phyloP scores from a whole-genome alignment of 2,888 invertebrate species.

The Aproaerema taeniolella region DNA sequence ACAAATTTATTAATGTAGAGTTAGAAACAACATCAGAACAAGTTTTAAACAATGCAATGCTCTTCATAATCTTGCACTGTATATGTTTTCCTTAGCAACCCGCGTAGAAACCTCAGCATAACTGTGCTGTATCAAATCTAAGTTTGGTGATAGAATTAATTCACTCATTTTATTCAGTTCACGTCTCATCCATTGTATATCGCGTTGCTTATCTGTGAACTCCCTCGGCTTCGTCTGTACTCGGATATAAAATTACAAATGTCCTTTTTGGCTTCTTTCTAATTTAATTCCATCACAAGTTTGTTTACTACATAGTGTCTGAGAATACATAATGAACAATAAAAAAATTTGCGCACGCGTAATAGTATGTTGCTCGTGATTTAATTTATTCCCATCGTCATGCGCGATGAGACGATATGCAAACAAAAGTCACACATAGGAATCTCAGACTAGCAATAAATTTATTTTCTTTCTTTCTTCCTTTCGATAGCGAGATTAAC shows the following conservation, averaged over 20 bases:
- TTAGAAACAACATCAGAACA: too few species aligned
- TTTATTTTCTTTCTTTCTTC: too few species aligned
- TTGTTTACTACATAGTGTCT: conserved; percentile 14
- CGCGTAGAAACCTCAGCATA: too few species aligned
- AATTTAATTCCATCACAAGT: conserved; percentile 15
- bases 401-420: too few species aligned
- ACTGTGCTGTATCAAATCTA: conserved; percentile 5
- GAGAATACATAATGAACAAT: conserved; percentile 12
- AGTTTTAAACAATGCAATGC: too few species aligned
- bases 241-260: conserved; percentile 8
- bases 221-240: conserved; percentile 3
- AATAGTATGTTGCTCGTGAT: conserved; percentile 19
- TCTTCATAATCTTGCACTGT: too few species aligned
- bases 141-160: conserved; percentile 6
- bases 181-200: conserved; percentile 1
- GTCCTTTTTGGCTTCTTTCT: conserved; percentile 9
- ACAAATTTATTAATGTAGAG: too few species aligned
- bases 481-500: too few species aligned
- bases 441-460: too few species aligned
- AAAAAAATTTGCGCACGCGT: conserved; percentile 21
- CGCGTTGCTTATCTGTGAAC: conserved; percentile 10
- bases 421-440: too few species aligned
- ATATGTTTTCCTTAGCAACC: too few species aligned
- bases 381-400: conserved; percentile 22
- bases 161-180: conserved; percentile 6